Percentiles rank a stretch among this genome's conserved stretches.
Evolutionary conservation across 2,113 vertebrate species (phyloP).

Genomic region (Oreochromis tanganicae): DNA sequence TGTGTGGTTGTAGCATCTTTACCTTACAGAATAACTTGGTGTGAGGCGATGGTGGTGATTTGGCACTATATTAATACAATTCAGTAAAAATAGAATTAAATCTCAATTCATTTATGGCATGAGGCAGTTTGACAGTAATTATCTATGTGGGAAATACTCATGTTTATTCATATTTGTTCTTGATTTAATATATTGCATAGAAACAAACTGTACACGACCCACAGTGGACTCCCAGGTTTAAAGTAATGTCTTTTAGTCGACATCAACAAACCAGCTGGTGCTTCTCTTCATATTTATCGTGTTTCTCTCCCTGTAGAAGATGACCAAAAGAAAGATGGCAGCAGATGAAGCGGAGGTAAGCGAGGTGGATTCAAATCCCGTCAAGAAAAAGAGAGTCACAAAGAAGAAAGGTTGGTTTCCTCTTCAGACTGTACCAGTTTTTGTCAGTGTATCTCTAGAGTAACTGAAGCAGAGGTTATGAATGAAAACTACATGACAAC

Average conservation of each 20-base stretch:
- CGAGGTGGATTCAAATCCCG: background rate
- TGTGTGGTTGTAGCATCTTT: background rate
- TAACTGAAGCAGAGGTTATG: background rate
- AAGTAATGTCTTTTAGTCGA: background rate
- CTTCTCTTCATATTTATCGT: background rate
- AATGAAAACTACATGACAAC: background rate
- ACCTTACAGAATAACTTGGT: background rate
- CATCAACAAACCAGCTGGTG: background rate
- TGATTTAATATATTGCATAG: background rate
- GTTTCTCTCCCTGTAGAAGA: conserved; percentile 17
- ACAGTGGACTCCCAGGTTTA: background rate
- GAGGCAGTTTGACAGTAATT: background rate
- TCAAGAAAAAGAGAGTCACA: conserved; percentile 47
- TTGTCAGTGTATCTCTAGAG: background rate
- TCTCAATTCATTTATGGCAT: background rate
- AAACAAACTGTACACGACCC: too few relatives aligned
- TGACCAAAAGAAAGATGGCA: conserved; percentile 52
- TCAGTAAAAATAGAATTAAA: background rate
- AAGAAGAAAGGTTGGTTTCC: conserved; percentile 30
- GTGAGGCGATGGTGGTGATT: background rate
- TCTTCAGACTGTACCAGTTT: background rate
- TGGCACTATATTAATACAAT: background rate
- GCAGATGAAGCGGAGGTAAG: background rate
- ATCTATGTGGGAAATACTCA: background rate
- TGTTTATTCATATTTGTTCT: background rate